Evolutionary conservation across 1,140 invertebrate species (phyloP).

Genomic region (Leptinotarsa texana): DNA sequence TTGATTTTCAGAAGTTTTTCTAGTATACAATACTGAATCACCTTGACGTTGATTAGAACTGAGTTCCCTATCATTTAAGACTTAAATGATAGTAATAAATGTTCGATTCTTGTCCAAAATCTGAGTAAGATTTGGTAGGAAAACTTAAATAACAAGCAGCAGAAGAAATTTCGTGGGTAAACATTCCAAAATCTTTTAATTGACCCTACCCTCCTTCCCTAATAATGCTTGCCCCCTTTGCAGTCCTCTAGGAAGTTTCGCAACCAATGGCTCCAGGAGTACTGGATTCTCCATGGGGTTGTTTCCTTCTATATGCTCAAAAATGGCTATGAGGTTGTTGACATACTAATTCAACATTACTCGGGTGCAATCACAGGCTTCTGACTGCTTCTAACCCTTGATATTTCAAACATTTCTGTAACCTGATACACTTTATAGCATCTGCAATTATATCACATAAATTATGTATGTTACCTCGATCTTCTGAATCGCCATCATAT

Average conservation of each 20-base stretch:
- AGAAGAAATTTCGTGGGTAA: background rate
- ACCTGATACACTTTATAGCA: too few relatives aligned
- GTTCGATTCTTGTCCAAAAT: background rate
- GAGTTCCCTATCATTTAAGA: background rate
- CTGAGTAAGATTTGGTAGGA: background rate
- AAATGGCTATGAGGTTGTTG: too few relatives aligned
- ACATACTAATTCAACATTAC: too few relatives aligned
- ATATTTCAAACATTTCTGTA: too few relatives aligned
- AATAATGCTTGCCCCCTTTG: background rate
- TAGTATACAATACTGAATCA: background rate
- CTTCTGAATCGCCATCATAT: too few relatives aligned
- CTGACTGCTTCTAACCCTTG: too few relatives aligned
- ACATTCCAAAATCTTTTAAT: background rate
- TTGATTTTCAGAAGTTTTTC: background rate
- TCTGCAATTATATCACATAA: too few relatives aligned
- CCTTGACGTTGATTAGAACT: background rate
- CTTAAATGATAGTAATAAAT: background rate
- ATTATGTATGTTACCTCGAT: too few relatives aligned
- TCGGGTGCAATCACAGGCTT: too few relatives aligned
- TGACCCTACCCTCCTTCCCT: background rate
- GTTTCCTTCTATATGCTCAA: background rate
- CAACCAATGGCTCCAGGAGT: background rate
- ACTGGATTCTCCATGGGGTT: background rate
- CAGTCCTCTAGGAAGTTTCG: background rate
- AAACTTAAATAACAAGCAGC: background rate